Evolutionary conservation across 2,888 invertebrate genomes (phyloP), one percentile per base, ranked within the genome.

Genomic region (Nematopogon swammerdamellus): DNA sequence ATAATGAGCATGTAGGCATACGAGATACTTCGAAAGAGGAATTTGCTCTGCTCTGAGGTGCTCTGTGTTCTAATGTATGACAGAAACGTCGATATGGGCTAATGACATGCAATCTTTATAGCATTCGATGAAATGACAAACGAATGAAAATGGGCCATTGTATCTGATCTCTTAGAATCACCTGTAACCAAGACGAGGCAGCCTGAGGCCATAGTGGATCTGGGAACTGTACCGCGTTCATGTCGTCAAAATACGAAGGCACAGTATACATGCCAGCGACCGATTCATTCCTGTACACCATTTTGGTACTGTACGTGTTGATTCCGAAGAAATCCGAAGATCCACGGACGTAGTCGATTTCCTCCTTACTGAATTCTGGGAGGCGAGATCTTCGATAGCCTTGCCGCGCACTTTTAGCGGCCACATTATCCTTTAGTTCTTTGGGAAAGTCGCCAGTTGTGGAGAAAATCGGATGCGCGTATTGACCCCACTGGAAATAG

Each of bases 281-380:
- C 18, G 65, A 72, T 1, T 62, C 68, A 51, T 66, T 66, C 54
- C 64, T 61, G 51, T 72, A 70, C 1, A 73, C 71, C 54, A 82
- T 49, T 52, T 65, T 68, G 0, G 82, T 72, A 0, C 85, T 81
- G 63, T 86, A 89, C 50, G 85, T 77, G 59, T 88, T 89, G 4
- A 89, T 56, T 1, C 86, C 88, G 25, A 88, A 70, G 63, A 86
- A 88, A 61, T 89, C 89, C 1, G 85, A 76, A 3, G 87, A 83
- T 2, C 81, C 85, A 19, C 70, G 72, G 45, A 90, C 82, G 18
- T 72, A 63, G 29, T 68, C 61, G 2, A 87, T 77, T 71, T 89
- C 88, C 14, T 75, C 68, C 0, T 63, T 52, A 1, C 83, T 75
- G 20, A 87, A 80, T 51, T 63, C 64, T 0, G 85, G 85, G 3